Evolutionary conservation across 2,797 vertebrate species (phyloP), one percentile per base, ranked within the genome.

Genomic region (Calcarius lapponicus): DNA sequence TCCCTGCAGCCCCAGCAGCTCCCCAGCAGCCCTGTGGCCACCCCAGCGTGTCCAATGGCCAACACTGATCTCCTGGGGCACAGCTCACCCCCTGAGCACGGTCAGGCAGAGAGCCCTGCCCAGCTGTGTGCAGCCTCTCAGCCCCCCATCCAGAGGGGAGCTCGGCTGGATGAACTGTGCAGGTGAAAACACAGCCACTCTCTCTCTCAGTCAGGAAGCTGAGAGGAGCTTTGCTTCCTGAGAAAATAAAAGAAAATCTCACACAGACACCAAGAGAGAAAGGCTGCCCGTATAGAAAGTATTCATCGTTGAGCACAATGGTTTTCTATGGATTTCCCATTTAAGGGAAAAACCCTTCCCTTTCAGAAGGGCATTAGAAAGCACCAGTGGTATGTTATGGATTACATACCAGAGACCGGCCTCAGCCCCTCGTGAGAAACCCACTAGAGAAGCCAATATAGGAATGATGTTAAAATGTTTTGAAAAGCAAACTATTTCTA

Each of bases 1-100:
- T 60, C 50, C 64, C 40, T 48, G 2, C 73, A 66, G 45, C 48
- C 58, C 72, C 83, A 66, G 24, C 90, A 92, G 86, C 92, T 94
- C 53, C 69, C n/a, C 47, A 61, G 72, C 58, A 79, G 72, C 82
- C 40, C 7, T 2, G 50, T 2, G 3, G 17, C 28, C 2, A 13
- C 7, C 8, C 11, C 80, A 71, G 65, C 2, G 0, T 61, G 48
- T 80, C 79, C n/a, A 11, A 45, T 3, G 31, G 72, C 9, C 28
- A 51, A 36, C 32, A 70, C 3, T 13, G 64, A 64, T 82, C 80
- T 82, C 84, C 3, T 17, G 66, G 66, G 80, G 53, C 34, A 47
- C 71, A 67, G 19, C 54, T 88, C 61, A n/a, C 3, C 29, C 56
- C 58, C 0, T 17, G n/a, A 31, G 29, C 74, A 50, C 1, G 0